These are phyloP conservation scores for Planococcus citri DNA, from an alignment of 1,140 invertebrate genomes.

Conservation along the genomic window DNA sequence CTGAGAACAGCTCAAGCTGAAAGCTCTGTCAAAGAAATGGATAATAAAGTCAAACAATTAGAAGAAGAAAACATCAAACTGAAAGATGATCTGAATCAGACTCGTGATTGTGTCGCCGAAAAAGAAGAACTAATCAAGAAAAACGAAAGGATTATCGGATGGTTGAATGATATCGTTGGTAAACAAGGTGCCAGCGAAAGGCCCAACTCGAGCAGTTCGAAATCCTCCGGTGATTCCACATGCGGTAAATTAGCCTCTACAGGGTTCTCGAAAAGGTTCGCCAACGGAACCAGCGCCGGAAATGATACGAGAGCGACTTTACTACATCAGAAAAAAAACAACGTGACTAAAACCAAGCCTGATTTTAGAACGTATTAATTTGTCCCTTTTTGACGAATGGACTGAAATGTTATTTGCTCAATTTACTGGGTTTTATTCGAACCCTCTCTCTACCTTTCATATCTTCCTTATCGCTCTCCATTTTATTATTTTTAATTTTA, in stretches of 20 bases:
- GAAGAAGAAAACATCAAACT: not conserved
- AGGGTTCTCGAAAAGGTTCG: not conserved
- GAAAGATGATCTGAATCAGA: not conserved
- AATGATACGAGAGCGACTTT: not conserved
- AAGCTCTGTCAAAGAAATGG: not conserved
- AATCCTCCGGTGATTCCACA: not conserved
- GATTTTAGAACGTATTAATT: not conserved
- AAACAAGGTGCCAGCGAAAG: not conserved
- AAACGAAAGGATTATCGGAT: conserved; percentile 12
- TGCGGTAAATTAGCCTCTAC: not conserved
- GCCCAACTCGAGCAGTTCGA: not conserved
- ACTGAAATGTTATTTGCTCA: too few species aligned
- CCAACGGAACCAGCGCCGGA: not conserved
- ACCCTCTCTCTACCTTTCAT: too few species aligned
- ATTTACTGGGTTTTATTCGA: too few species aligned
- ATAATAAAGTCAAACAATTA: not conserved
- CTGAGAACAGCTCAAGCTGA: not conserved
- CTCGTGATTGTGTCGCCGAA: not conserved
- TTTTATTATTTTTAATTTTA: too few species aligned
- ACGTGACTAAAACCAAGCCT: not conserved
- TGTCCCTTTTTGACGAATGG: too few species aligned
- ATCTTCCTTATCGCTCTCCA: too few species aligned
- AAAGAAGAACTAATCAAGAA: not conserved
- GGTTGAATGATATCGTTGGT: not conserved
- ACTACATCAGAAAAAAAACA: not conserved